Evolutionary conservation across 2,888 invertebrate genomes (phyloP).

Genomic region (Agrenia bidenticulata): DNA sequence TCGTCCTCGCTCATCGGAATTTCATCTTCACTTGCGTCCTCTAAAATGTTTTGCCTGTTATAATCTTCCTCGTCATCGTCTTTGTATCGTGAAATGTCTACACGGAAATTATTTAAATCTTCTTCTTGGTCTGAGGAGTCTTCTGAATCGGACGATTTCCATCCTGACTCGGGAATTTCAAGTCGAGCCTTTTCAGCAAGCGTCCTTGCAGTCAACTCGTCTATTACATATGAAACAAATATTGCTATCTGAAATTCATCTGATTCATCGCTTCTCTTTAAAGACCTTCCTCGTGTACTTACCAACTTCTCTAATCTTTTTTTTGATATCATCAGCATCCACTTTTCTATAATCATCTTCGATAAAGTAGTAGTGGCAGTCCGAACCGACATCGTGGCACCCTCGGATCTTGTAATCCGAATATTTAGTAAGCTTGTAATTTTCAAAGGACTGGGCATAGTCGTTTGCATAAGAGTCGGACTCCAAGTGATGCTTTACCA

Average conservation of each 20-base stretch:
- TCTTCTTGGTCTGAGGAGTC: conserved; percentile 37
- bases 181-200: conserved; percentile 30
- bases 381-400: conserved; percentile 33
- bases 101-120: conserved; percentile 23
- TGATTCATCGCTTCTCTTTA: background rate
- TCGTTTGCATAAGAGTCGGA: conserved; percentile 45
- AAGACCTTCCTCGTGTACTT: background rate
- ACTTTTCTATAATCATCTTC: conserved; percentile 47
- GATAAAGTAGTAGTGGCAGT: conserved; percentile 41
- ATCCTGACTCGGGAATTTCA: conserved; percentile 29
- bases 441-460: conserved; percentile 36
- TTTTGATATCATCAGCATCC: conserved; percentile 34
- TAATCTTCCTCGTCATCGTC: conserved; percentile 36
- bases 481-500: conserved; percentile 47
- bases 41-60: conserved; percentile 29
- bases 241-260: too few species aligned
- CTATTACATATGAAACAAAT: too few species aligned
- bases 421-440: conserved; percentile 33
- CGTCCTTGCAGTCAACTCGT: conserved; percentile 25
- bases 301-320: conserved; percentile 40
- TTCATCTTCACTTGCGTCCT: conserved; percentile 45
- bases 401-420: conserved; percentile 39
- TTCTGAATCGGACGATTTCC: conserved; percentile 35
- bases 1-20: conserved; percentile 41
- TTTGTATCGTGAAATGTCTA: conserved; percentile 40